These are phyloP conservation scores for Argyra leucocephala DNA, from an alignment of 2,888 invertebrate genomes.

Conservation along the genomic window DNA sequence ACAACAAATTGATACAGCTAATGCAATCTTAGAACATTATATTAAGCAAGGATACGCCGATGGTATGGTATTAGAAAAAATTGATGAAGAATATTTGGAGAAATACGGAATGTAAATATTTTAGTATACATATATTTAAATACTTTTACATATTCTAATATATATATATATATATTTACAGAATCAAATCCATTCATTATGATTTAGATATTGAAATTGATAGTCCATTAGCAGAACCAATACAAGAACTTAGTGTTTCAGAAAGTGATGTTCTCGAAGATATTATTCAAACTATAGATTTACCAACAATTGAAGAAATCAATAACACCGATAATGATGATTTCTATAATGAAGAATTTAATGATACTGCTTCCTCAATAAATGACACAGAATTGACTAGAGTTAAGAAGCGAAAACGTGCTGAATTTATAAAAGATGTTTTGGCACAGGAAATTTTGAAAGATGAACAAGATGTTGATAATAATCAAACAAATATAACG, in stretches of 20 bases:
- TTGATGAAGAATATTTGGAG: conserved; percentile 4
- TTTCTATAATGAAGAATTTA: neutral
- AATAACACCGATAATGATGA: neutral
- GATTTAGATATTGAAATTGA: neutral
- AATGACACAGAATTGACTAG: neutral
- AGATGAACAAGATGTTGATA: neutral
- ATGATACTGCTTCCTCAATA: conserved; percentile 2
- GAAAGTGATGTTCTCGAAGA: neutral
- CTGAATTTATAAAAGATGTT: conserved; percentile 3
- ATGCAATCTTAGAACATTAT: conserved; percentile 26
- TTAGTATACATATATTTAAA: too few relatives aligned
- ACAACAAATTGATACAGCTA: conserved; percentile 43
- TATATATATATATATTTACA: neutral
- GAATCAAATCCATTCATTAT: neutral
- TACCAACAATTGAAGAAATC: neutral
- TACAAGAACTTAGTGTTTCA: conserved; percentile 3
- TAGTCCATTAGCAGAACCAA: neutral
- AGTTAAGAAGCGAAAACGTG: neutral
- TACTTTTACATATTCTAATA: too few relatives aligned
- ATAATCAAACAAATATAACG: neutral
- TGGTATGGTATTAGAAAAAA: neutral
- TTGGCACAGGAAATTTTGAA: neutral
- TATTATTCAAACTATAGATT: conserved; percentile 3
- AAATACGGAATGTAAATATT: neutral
- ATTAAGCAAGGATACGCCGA: neutral